Conservation (phyloP, 92 coral and sea anemone genomes). For the Anthopleura xanthogrammica region DNA sequence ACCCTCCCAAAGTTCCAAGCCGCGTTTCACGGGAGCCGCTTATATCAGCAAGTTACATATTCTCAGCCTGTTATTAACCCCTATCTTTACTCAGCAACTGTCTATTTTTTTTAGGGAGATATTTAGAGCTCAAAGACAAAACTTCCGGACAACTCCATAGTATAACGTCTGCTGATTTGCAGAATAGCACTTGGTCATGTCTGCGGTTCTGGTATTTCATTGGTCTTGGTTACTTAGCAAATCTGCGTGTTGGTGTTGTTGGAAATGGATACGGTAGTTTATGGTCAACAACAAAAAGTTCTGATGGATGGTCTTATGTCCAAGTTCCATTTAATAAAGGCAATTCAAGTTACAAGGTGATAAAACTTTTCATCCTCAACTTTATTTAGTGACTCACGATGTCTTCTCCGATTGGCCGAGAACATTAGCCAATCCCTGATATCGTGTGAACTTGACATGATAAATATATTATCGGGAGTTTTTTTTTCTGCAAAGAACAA, state of each 20-base stretch:
- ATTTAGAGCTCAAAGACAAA: constrained; percentile 2
- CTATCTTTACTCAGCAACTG: not conserved
- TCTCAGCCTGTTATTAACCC: not conserved
- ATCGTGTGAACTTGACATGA: too few relatives aligned
- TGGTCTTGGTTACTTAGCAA: constrained; percentile 28
- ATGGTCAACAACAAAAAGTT: constrained; percentile 11
- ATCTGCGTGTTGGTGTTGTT: not conserved
- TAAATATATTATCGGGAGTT: too few relatives aligned
- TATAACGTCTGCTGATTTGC: constrained; percentile 30
- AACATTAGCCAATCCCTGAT: too few relatives aligned
- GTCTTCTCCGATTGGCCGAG: too few relatives aligned
- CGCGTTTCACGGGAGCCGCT: too few relatives aligned
- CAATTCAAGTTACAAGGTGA: not conserved
- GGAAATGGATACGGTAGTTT: not conserved
- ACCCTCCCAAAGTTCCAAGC: too few relatives aligned
- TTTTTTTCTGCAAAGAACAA: too few relatives aligned
- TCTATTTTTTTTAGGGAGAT: constrained; percentile 2
- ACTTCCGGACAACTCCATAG: not conserved
- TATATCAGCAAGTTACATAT: too few relatives aligned
- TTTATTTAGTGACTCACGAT: too few relatives aligned
- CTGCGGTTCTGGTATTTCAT: constrained; percentile 49
- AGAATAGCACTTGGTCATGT: constrained; percentile 38
- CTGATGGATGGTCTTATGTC: constrained; percentile 24
- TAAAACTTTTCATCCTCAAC: not conserved
- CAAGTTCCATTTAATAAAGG: not conserved